Base-by-base conservation (phyloP, 2,113 vertebrate genomes). In the Brachyhypopomus gauderio region DNA sequence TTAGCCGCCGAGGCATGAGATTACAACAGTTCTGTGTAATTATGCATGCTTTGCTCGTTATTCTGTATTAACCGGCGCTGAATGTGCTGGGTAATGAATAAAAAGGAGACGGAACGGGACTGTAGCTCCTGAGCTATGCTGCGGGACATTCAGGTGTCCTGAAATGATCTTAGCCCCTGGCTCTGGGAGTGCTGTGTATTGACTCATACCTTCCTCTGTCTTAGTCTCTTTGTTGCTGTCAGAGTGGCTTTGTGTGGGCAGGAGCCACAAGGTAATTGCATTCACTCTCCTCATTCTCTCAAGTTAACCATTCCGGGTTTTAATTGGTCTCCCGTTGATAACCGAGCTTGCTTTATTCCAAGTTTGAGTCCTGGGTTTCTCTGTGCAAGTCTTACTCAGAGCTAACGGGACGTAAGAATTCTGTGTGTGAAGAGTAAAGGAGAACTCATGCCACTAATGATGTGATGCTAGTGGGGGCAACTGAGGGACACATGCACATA, bases 311-410 rank as follows among this genome's bases (percentile, higher is more conserved):
- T 55, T 70, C 23, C 48, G 73, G 1, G 5, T 48, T 70, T 75
- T 84, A 84, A 81, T 81, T 81, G 75, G 66, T 71, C 60, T 67
- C 67, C 74, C 77, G 78, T 80, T 75, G 30, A 4, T 19, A 16
- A 20, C 55, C 17, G 41, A 23, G 16, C n/a, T 62, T 70, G 5
- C 30, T 25, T 12, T 73, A 67, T 67, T 9, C 30, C n/a, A 59
- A 60, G 25, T 60, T 45, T 3, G 22, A 41, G 19, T 67, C 9
- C 23, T 60, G 8, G 41, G 17, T 20, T 22, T 38, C 56, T 23
- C 6, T 12, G 2, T 25, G 36, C 23, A 45, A 20, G 19, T 70
- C 2, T 45, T 3, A 27, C n/a, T 45, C 14, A 4, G 8, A 20
- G 25, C 25, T 59, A 41, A 70, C 36, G 6, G 7, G 64, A 67